Conservation (phyloP, 2,113 vertebrate genomes). For the Rhabdomys dilectus region DNA sequence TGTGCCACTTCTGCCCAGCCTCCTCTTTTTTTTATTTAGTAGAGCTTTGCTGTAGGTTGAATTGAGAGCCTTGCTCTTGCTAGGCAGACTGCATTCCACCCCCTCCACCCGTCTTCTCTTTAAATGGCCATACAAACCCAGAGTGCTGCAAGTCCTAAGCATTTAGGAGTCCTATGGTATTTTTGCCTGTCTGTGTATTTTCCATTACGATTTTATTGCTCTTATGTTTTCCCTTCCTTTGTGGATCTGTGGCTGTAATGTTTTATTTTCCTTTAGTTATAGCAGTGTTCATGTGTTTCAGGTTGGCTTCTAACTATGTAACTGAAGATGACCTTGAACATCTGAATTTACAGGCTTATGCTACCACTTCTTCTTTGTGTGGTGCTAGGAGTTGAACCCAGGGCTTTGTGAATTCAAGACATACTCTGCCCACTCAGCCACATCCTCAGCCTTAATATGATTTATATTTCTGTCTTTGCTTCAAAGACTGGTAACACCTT, state of each 20-base stretch:
- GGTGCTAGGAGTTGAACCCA: not conserved
- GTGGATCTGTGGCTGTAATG: not conserved
- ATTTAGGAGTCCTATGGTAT: not conserved
- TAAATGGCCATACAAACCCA: not conserved
- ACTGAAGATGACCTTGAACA: not conserved
- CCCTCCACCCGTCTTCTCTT: not conserved
- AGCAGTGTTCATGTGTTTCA: constrained; percentile 24
- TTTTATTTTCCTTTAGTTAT: constrained; percentile 47
- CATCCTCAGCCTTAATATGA: not conserved
- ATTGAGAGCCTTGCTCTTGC: not conserved
- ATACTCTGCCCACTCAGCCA: not conserved
- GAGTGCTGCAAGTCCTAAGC: not conserved
- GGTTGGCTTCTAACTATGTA: not conserved
- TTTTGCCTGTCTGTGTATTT: constrained; percentile 13
- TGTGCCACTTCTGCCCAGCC: not conserved
- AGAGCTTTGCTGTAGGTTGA: not conserved
- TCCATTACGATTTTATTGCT: not conserved
- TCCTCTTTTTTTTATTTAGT: not conserved
- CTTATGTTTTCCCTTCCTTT: constrained; percentile 6
- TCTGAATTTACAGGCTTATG: not conserved
- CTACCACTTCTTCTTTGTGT: not conserved
- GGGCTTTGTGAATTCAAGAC: not conserved
- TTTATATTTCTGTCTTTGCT: not conserved
- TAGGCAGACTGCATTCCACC: not conserved
- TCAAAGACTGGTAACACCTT: not conserved